A percentile compares a stretch with the other conserved stretches of the same genome.
These are phyloP conservation scores for Cepaea nemoralis DNA, from an alignment of 1,140 invertebrate species.

Conservation along the genomic window DNA sequence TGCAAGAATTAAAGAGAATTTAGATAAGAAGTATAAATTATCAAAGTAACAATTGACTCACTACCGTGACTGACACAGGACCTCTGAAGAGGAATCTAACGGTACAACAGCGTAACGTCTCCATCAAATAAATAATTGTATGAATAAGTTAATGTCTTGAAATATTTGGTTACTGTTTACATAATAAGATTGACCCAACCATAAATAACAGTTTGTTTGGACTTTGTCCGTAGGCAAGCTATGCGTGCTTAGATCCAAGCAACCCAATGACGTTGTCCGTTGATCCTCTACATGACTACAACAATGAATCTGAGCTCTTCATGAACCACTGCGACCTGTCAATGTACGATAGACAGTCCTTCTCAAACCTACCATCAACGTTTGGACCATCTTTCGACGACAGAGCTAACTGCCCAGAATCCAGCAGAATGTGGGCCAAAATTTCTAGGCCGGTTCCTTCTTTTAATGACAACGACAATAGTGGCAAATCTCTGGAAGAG, in stretches of 20 bases:
- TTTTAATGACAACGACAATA: neutral
- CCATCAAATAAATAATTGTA: too few relatives aligned
- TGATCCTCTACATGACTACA: conserved; percentile 22
- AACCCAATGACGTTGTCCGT: conserved; percentile 33
- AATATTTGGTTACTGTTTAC: too few relatives aligned
- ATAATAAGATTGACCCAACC: too few relatives aligned
- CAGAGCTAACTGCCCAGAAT: neutral
- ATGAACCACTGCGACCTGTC: neutral
- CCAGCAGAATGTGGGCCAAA: neutral
- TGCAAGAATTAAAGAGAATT: too few relatives aligned
- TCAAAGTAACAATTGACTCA: too few relatives aligned
- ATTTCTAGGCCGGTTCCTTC: neutral
- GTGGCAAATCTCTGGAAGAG: neutral
- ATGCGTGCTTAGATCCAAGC: conserved; percentile 30
- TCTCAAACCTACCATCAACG: neutral
- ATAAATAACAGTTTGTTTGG: too few relatives aligned
- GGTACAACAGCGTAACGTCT: too few relatives aligned
- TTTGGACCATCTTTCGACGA: conserved; percentile 11
- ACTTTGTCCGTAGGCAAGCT: conserved; percentile 22
- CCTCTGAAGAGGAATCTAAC: too few relatives aligned
- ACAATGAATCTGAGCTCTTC: neutral
- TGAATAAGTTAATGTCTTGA: too few relatives aligned
- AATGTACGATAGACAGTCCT: neutral
- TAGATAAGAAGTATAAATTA: too few relatives aligned
- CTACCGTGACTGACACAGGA: too few relatives aligned